Evolutionary conservation across 1,140 invertebrate species (phyloP).

Genomic region (Cherax quadricarinatus): DNA sequence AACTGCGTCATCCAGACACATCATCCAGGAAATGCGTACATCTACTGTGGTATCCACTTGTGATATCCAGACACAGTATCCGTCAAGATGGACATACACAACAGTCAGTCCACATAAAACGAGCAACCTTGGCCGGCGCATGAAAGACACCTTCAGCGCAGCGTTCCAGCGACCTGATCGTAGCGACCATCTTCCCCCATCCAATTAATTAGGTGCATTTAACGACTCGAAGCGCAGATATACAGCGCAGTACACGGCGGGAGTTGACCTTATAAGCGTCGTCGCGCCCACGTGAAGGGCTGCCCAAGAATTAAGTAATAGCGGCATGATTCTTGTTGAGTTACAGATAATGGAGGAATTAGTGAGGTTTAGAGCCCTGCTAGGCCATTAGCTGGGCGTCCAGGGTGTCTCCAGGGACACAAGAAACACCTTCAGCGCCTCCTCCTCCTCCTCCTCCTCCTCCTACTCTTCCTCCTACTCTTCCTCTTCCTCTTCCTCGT

Average conservation of each 20-base stretch:
- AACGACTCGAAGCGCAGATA: conserved; percentile 48
- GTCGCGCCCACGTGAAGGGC: not conserved
- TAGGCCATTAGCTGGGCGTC: conserved; percentile 34
- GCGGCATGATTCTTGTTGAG: conserved; percentile 40
- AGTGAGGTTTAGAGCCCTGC: conserved; percentile 55
- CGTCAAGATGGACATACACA: not conserved
- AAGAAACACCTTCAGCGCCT: not conserved
- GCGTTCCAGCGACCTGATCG: conserved; percentile 23
- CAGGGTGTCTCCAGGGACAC: not conserved
- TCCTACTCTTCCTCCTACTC: too few relatives aligned
- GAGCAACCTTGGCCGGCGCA: not conserved
- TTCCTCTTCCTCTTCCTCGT: too few relatives aligned
- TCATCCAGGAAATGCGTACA: not conserved
- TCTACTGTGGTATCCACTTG: not conserved
- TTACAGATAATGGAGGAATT: conserved; percentile 57
- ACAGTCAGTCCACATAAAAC: conserved; percentile 45
- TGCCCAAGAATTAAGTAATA: conserved; percentile 44
- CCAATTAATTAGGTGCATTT: conserved; percentile 66
- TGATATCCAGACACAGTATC: not conserved
- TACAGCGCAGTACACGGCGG: not conserved
- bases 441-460: too few relatives aligned
- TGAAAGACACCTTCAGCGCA: not conserved
- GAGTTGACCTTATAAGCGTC: conserved; percentile 6
- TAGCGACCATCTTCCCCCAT: conserved; percentile 30
- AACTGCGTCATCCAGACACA: too few relatives aligned